phyloP scores from a whole-genome alignment of 2,797 vertebrate genomes.

The Clarias laeviceps region DNA sequence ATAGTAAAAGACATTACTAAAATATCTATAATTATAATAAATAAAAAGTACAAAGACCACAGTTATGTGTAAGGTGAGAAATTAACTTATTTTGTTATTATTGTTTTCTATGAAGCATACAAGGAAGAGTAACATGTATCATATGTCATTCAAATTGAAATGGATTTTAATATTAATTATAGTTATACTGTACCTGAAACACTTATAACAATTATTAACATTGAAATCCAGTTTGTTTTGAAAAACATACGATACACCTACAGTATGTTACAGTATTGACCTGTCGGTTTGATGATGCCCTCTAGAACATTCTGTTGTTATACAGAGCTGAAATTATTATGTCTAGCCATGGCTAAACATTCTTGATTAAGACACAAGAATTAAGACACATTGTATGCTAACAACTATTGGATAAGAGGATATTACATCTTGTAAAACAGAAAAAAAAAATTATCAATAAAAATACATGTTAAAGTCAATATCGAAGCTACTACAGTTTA shows the following conservation, averaged over 20 bases:
- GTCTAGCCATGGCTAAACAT: too few relatives aligned
- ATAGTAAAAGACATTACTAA: too few relatives aligned
- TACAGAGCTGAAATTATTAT: not conserved
- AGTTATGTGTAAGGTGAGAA: not conserved
- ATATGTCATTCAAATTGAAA: too few relatives aligned
- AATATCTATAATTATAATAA: not conserved
- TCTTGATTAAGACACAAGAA: too few relatives aligned
- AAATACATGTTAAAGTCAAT: not conserved
- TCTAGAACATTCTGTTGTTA: not conserved
- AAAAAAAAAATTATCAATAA: not conserved
- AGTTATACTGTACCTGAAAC: not conserved
- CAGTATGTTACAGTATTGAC: not conserved
- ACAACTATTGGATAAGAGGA: not conserved
- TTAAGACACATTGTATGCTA: not conserved
- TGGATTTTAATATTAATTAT: too few relatives aligned
- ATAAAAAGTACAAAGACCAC: not conserved
- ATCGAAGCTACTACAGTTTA: conserved; percentile 8
- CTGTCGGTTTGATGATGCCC: not conserved
- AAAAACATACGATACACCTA: not conserved
- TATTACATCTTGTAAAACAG: not conserved
- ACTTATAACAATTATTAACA: not conserved
- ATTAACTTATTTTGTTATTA: not conserved
- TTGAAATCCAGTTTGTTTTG: not conserved
- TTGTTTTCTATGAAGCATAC: not conserved
- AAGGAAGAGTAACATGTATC: not conserved